A percentile compares a stretch with the other conserved stretches of the same genome.
Evolutionary conservation across 1,140 invertebrate genomes (phyloP).

Genomic region (Helicorthomorpha holstii): DNA sequence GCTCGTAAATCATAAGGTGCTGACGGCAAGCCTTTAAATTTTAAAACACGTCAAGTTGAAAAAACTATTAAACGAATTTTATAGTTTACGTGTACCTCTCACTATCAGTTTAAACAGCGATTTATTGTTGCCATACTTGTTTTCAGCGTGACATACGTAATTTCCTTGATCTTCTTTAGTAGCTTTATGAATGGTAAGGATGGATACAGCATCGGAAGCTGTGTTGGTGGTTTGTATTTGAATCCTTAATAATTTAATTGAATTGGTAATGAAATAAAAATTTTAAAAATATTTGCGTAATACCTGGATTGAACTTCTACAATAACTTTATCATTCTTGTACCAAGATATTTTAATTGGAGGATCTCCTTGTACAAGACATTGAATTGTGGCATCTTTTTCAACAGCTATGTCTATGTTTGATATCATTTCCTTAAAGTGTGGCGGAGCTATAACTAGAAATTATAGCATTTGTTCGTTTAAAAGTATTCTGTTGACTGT

Average conservation of each 20-base stretch:
- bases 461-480: neutral
- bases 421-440: neutral
- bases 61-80: neutral
- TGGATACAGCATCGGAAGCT: neutral
- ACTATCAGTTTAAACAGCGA: neutral
- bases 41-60: neutral
- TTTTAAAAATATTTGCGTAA: neutral
- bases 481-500: neutral
- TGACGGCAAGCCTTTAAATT: neutral
- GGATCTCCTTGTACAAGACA: neutral
- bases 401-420: neutral
- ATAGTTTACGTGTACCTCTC: neutral
- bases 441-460: neutral
- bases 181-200: neutral
- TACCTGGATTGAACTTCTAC: neutral
- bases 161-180: neutral
- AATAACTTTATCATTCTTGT: neutral
- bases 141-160: neutral
- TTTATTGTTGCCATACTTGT: neutral
- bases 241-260: neutral
- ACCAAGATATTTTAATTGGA: neutral
- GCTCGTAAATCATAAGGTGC: neutral
- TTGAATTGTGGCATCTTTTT: neutral
- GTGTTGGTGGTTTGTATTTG: neutral
- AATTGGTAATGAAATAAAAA: neutral